Conservation (phyloP, 1,140 invertebrate species). For the Dinothrombium tinctorium region DNA sequence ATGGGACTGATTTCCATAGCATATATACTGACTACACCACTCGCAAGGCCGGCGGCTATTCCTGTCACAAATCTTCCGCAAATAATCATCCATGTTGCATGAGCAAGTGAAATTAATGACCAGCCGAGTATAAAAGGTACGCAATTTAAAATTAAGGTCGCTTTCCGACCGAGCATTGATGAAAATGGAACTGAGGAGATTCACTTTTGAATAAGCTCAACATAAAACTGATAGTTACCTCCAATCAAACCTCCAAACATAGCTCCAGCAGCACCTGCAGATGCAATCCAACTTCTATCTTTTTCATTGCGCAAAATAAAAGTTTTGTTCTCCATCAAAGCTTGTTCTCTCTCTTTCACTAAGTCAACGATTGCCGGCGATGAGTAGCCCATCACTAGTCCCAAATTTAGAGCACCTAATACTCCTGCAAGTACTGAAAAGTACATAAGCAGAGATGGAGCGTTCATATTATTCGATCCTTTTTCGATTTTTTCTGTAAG, state of each 20-base stretch:
- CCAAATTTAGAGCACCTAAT: too few relatives aligned
- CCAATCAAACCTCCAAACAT: conserved; percentile 12
- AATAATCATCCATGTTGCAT: conserved; percentile 29
- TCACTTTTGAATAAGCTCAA: too few relatives aligned
- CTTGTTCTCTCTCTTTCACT: too few relatives aligned
- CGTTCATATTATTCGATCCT: too few relatives aligned
- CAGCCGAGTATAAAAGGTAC: conserved; percentile 49
- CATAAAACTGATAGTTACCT: conserved; percentile 10
- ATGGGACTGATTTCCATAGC: conserved; percentile 69
- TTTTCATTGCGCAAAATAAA: too few relatives aligned
- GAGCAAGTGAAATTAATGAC: conserved; percentile 40
- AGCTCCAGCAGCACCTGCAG: conserved; percentile 13
- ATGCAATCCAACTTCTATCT: conserved; percentile 14
- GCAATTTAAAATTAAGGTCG: conserved; percentile 38
- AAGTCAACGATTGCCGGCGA: too few relatives aligned
- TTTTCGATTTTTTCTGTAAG: too few relatives aligned
- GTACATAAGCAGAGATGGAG: too few relatives aligned
- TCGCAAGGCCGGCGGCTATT: conserved; percentile 31
- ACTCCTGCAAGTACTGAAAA: too few relatives aligned
- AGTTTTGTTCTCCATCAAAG: too few relatives aligned
- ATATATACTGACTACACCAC: conserved; percentile 42
- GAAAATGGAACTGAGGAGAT: too few relatives aligned
- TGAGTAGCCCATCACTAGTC: too few relatives aligned
- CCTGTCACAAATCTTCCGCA: conserved; percentile 37
- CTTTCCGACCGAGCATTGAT: conserved; percentile 37